phyloP scores from a whole-genome alignment of 2,888 invertebrate species.

The Euclidia mi region DNA sequence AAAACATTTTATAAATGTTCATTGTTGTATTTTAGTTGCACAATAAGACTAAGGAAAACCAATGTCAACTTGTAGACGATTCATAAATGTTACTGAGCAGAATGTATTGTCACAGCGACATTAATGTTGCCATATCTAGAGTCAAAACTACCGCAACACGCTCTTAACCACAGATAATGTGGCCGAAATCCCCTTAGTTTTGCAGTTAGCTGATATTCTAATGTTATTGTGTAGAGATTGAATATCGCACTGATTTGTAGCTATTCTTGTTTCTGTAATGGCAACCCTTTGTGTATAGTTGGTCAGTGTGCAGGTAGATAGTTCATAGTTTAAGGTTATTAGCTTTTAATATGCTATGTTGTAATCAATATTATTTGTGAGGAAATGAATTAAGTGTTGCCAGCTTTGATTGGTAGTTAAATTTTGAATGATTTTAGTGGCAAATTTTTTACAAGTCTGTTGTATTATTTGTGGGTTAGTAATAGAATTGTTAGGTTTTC shows the following conservation, averaged over 20 bases:
- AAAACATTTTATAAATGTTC: too few relatives aligned
- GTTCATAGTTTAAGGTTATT: slow-evolving; percentile 19
- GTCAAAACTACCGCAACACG: slow-evolving; percentile 17
- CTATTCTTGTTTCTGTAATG: slow-evolving; percentile 71
- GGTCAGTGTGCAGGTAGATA: slow-evolving; percentile 52
- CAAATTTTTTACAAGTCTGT: too few relatives aligned
- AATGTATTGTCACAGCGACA: too few relatives aligned
- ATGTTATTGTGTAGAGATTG: slow-evolving; percentile 86
- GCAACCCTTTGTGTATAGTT: slow-evolving; percentile 53
- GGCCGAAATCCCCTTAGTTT: slow-evolving; percentile 77
- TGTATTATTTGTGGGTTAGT: too few relatives aligned
- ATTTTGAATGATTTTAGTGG: too few relatives aligned
- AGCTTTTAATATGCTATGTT: neutral
- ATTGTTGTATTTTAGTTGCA: too few relatives aligned
- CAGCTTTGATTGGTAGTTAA: too few relatives aligned
- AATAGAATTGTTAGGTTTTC: too few relatives aligned
- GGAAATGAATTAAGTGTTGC: too few relatives aligned
- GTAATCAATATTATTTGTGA: neutral
- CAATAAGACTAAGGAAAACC: too few relatives aligned
- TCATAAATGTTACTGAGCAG: too few relatives aligned
- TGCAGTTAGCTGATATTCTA: slow-evolving; percentile 80
- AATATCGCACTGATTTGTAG: slow-evolving; percentile 87
- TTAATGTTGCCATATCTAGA: slow-evolving; percentile 51
- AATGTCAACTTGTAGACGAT: too few relatives aligned
- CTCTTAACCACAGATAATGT: slow-evolving; percentile 68